Base-by-base conservation (phyloP, 2,888 invertebrate species). In the Volucella inanis region DNA sequence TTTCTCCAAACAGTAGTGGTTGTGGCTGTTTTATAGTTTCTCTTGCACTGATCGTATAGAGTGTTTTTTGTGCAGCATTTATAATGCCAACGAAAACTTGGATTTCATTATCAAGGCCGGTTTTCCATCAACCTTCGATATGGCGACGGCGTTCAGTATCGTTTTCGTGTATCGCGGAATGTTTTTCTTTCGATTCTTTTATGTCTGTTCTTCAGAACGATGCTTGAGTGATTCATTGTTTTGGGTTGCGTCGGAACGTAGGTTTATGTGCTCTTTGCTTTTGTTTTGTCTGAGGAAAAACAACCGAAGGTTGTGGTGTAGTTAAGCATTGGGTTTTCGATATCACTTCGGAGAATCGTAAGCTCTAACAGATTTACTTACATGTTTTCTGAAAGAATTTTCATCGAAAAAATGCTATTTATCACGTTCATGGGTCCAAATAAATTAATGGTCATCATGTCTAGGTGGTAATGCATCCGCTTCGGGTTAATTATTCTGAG, bases 41-140 rank as follows among this genome's bases (percentile, higher is more conserved):
- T 65, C 59, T 59, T 65, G 54, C 18, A 84, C 84, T 84, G 75
- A 71, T 54, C 80, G 38, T 59, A 31, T 71, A 15, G 31, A 65
- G 11, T 22, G 18, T 10, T 12, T 18, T 14, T 3, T 43, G 18
- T 65, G 15, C n/a, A 15, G 9, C 59, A 75, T 84, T 84, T 84
- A 84, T 84, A 84, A 74, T 54, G 41, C 57, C 41, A 50, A 43
- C 65, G 15, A 45, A 31, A 55, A 6, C 38, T 22, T 45, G 45
- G 41, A 70, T 65, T 70, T 76, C 47, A 75, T 50, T 80, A 59
- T 68, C 76, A 77, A 77, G 81, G 81, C 31, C 62, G 8, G 8
- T 18, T 18, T 9, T 10, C 4, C 31, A n/a, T 9, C 11, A 55
- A 59, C 64, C 54, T 80, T 75, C 55, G 49, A 41, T 15, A 45